A percentile compares a stretch with the other conserved stretches of the same genome.
Evolutionary conservation across 2,113 vertebrate genomes (phyloP).

Genomic region (Dasyprocta punctata): DNA sequence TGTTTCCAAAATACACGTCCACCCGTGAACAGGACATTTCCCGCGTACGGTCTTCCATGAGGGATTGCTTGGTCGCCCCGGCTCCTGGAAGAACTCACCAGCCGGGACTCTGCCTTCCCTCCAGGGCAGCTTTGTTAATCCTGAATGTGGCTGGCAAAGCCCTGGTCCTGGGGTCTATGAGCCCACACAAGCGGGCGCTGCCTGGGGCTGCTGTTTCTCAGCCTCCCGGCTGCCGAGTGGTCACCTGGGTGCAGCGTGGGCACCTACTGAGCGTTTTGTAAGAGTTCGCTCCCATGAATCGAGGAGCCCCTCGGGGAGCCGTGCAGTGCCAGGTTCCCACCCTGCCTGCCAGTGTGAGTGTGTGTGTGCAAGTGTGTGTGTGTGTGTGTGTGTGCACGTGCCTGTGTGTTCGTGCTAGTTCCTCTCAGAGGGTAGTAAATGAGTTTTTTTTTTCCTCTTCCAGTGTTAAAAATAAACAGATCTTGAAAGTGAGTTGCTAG

Average conservation of each 20-base stretch:
- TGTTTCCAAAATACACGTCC: not conserved
- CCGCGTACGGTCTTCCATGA: too few species aligned
- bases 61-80: rapidly evolving
- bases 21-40: rapidly evolving
- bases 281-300: rapidly evolving
- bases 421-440: not conserved
- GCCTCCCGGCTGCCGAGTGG: rapidly evolving
- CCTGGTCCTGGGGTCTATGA: rapidly evolving
- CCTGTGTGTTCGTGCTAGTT: not conserved
- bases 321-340: rapidly evolving
- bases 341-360: not conserved
- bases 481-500: not conserved
- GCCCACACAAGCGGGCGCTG: not conserved
- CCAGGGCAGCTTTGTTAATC: not conserved
- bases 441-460: not conserved
- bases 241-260: rapidly evolving
- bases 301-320: not conserved
- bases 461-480: constrained; percentile 55
- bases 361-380: rapidly evolving
- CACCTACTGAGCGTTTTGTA: rapidly evolving
- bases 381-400: not conserved
- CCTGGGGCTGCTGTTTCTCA: not conserved
- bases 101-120: rapidly evolving
- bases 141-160: not conserved
- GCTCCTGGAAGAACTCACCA: rapidly evolving